phyloP scores from a whole-genome alignment of 2,888 invertebrate species.

The Strigamia maritima region DNA sequence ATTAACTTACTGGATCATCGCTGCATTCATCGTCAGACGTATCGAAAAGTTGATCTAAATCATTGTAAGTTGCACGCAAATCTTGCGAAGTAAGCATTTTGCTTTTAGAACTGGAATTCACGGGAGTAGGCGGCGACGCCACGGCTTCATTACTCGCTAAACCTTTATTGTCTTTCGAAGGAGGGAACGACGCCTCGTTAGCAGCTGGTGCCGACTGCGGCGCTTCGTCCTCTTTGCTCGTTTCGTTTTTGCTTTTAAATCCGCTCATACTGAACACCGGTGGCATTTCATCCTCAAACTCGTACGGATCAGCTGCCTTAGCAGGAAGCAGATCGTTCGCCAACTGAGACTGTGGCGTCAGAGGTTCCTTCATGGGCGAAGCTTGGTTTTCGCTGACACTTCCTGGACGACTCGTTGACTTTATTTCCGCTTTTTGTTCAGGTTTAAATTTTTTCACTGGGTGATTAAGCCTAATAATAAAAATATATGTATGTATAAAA shows the following conservation, averaged over 20 bases:
- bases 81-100: constrained; percentile 61
- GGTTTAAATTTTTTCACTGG: constrained; percentile 84
- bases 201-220: constrained; percentile 21
- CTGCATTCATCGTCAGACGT: constrained; percentile 85
- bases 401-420: constrained; percentile 40
- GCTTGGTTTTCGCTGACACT: constrained; percentile 36
- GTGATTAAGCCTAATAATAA: constrained; percentile 68
- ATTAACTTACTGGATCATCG: constrained; percentile 73
- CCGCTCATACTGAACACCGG: constrained; percentile 54
- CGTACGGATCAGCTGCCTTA: constrained; percentile 62
- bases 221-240: constrained; percentile 35
- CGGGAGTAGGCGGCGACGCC: constrained; percentile 41
- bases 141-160: constrained; percentile 29
- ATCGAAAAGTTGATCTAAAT: constrained; percentile 91
- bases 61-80: constrained; percentile 79
- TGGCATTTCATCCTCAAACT: constrained; percentile 65
- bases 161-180: constrained; percentile 38
- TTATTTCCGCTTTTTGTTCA: constrained; percentile 43
- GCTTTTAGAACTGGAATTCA: constrained; percentile 41
- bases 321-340: constrained; percentile 38
- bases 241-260: constrained; percentile 51
- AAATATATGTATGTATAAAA: constrained; percentile 20
- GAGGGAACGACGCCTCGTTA: constrained; percentile 36
- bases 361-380: constrained; percentile 41
- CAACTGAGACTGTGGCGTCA: constrained; percentile 41